These are phyloP conservation scores for Drosophila rellima DNA, from an alignment of 2,888 invertebrate species.

Conservation along the genomic window DNA sequence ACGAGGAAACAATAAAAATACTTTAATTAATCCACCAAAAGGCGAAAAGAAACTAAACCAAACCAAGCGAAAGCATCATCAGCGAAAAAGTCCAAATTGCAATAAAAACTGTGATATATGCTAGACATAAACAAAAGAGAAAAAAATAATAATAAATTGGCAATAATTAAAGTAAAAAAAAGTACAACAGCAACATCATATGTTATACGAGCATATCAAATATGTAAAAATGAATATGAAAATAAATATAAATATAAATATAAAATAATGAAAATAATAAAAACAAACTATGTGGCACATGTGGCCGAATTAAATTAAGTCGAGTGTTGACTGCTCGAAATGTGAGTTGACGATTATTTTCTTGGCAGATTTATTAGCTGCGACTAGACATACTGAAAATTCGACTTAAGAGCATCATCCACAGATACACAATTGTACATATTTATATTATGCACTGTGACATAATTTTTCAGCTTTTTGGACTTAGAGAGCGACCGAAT, in stretches of 20 bases:
- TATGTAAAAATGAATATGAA: constrained; percentile 57
- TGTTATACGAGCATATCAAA: constrained; percentile 56
- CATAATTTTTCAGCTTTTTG: constrained; percentile 57
- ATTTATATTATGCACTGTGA: constrained; percentile 42
- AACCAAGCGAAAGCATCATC: constrained; percentile 47
- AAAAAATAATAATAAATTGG: constrained; percentile 60
- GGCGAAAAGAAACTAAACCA: constrained; percentile 34
- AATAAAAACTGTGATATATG: constrained; percentile 61
- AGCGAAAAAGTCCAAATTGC: constrained; percentile 44
- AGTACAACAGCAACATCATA: constrained; percentile 32
- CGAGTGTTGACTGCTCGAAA: constrained; percentile 44
- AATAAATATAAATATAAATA: constrained; percentile 22
- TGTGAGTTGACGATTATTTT: constrained; percentile 42
- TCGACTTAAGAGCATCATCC: constrained; percentile 27
- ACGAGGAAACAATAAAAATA: constrained; percentile 74
- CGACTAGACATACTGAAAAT: constrained; percentile 67
- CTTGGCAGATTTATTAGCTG: constrained; percentile 69
- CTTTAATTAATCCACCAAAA: constrained; percentile 61
- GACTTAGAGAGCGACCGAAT: constrained; percentile 51
- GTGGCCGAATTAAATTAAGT: constrained; percentile 34
- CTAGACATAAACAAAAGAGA: constrained; percentile 59
- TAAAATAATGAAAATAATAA: constrained; percentile 27
- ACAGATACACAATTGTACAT: constrained; percentile 20
- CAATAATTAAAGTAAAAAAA: constrained; percentile 57
- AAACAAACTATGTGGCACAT: constrained; percentile 58